Base-by-base conservation (phyloP, 2,888 invertebrate genomes). In the Adela reaumurella region DNA sequence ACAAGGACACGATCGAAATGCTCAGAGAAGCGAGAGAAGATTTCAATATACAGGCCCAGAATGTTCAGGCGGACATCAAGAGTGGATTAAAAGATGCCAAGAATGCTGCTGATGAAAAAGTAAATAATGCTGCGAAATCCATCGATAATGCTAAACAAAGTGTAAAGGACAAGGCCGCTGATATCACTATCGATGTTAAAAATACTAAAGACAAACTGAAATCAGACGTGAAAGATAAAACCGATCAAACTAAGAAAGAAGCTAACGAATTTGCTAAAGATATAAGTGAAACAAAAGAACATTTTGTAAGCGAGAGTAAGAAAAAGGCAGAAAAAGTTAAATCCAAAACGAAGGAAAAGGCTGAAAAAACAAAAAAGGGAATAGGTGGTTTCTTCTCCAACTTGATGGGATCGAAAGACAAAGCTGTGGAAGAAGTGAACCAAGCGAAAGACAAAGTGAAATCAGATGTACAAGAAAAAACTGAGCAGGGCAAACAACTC, bases 371-470 rank as follows among this genome's bases (percentile, higher is more conserved):
- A n/a, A n/a, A n/a, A n/a, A n/a, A n/a, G n/a, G n/a, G n/a, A n/a
- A n/a, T n/a, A n/a, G n/a, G n/a, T n/a, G n/a, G n/a, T n/a, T n/a
- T n/a, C n/a, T n/a, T n/a, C n/a, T n/a, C n/a, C n/a, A n/a, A n/a
- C n/a, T n/a, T n/a, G n/a, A 74, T 74, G 48, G 74, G 76, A 6
- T 74, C 74, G 49, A 79, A 77, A 56, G 78, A 78, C 17, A 77
- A 77, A 58, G 56, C 74, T 5, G 77, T 78, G 58, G 67, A 68
- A 50, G 74, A 71, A 52, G 59, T 74, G n/a, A 29, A 51, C 6
- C n/a, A 24, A 6, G 24, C 24, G 10, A 5, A 10, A 24, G 24
- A 10, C 10, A 24, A 24, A 24, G 24, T 24, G 5, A 24, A 24
- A 5, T 24, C 24, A 24, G 24, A 24, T 6, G 5, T 24, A 1